Percentiles rank a stretch among this genome's conserved stretches.
Evolutionary conservation across 2,113 vertebrate species (phyloP).

Genomic region (Nipponia nippon): DNA sequence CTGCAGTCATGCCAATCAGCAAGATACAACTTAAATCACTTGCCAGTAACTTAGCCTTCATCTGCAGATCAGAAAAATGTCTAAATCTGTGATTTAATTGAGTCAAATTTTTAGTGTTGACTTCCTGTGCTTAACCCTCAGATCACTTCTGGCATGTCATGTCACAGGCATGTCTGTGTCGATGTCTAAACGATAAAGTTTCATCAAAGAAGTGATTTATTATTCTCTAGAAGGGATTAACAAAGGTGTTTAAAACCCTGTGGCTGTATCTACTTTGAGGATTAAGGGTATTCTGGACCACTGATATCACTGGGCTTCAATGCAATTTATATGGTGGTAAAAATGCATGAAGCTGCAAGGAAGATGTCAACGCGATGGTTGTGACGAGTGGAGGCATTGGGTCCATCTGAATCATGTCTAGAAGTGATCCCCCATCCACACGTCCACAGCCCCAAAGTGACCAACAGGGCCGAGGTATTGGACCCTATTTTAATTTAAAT

Average conservation of each 20-base stretch:
- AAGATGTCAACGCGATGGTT: accelerated
- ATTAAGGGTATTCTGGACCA: background rate
- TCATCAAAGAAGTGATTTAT: background rate
- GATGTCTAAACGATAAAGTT: background rate
- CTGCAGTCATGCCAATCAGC: background rate
- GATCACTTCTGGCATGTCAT: background rate
- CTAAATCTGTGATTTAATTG: background rate
- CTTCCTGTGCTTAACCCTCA: background rate
- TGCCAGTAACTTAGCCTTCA: background rate
- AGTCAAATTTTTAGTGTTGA: background rate
- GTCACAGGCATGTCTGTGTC: background rate
- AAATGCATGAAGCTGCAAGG: background rate
- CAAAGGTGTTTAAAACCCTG: conserved; percentile 8
- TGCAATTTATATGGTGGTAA: background rate
- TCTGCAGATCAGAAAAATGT: background rate
- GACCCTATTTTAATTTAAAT: background rate
- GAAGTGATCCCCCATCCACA: background rate
- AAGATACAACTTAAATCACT: background rate
- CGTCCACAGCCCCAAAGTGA: background rate
- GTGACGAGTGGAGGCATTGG: background rate
- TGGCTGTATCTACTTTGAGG: background rate
- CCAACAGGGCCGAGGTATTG: background rate
- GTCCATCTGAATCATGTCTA: background rate
- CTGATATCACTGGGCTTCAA: background rate
- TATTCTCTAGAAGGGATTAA: background rate